These are phyloP conservation scores for Scaeva pyrastri DNA, from an alignment of 2,888 invertebrate species.

Conservation along the genomic window DNA sequence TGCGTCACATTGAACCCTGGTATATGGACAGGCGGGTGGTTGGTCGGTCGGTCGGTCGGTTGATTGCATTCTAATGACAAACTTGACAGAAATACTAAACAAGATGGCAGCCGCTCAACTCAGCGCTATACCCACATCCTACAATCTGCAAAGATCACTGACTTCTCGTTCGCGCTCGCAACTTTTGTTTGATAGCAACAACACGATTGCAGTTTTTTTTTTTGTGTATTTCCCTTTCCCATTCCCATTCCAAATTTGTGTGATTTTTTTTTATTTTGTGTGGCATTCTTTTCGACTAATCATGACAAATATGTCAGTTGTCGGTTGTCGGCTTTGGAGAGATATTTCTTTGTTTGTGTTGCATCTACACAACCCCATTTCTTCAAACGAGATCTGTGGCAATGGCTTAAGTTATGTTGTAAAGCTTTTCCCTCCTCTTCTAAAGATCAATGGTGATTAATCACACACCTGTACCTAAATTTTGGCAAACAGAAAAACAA, in stretches of 20 bases:
- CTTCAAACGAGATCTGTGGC: background rate
- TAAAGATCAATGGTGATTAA: conserved; percentile 63
- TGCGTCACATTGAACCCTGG: conserved; percentile 53
- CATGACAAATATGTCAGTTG: conserved; percentile 36
- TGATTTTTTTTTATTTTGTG: conserved; percentile 15
- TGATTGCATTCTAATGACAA: conserved; percentile 60
- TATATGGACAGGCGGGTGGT: no score
- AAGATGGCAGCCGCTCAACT: conserved; percentile 49
- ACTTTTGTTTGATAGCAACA: conserved; percentile 25
- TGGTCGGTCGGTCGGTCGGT: background rate
- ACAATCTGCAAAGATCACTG: conserved; percentile 51
- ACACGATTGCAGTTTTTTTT: conserved; percentile 47
- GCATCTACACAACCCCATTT: background rate
- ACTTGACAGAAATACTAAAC: conserved; percentile 36
- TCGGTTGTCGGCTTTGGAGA: conserved; percentile 8
- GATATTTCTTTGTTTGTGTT: background rate
- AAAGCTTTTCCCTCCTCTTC: conserved; percentile 39
- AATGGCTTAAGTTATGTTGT: no score
- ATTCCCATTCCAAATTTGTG: no score
- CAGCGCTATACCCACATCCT: no score
- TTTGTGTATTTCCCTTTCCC: conserved; percentile 21
- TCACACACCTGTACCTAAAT: conserved; percentile 55
- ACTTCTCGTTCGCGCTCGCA: conserved; percentile 26
- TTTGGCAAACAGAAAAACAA: background rate
- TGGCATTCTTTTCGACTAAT: conserved; percentile 49